These are phyloP conservation scores for Callithrix jacchus DNA, from an alignment of 2,113 vertebrate genomes.

Conservation along the genomic window DNA sequence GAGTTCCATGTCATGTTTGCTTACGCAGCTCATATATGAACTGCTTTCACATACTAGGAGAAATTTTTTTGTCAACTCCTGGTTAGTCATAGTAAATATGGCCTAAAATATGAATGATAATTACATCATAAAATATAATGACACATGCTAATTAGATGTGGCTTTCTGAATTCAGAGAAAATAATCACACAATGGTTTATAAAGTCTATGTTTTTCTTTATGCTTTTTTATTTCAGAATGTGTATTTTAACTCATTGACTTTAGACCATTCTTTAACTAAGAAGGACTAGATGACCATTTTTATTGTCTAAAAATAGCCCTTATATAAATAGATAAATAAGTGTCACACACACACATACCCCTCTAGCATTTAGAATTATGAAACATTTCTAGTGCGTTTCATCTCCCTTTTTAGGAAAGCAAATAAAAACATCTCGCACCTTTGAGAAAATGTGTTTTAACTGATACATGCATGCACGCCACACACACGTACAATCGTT, in stretches of 20 bases:
- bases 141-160: background rate
- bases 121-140: background rate
- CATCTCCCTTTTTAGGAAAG: background rate
- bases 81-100: constrained; percentile 39
- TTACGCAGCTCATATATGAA: background rate
- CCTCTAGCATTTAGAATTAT: background rate
- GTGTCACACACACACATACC: background rate
- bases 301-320: background rate
- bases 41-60: background rate
- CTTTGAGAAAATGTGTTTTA: constrained; percentile 1
- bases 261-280: background rate
- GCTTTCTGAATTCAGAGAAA: background rate
- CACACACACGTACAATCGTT: too few relatives aligned
- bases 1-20: background rate
- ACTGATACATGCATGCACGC: background rate
- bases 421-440: background rate
- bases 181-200: background rate
- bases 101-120: background rate
- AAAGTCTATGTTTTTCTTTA: background rate
- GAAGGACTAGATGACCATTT: background rate
- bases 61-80: constrained; percentile 28
- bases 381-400: background rate
- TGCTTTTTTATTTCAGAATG: background rate
- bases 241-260: background rate
- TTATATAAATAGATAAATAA: background rate